Percentiles rank a stretch among this genome's conserved stretches.
phyloP scores from a whole-genome alignment of 2,113 vertebrate species.

The Tetrax tetrax region DNA sequence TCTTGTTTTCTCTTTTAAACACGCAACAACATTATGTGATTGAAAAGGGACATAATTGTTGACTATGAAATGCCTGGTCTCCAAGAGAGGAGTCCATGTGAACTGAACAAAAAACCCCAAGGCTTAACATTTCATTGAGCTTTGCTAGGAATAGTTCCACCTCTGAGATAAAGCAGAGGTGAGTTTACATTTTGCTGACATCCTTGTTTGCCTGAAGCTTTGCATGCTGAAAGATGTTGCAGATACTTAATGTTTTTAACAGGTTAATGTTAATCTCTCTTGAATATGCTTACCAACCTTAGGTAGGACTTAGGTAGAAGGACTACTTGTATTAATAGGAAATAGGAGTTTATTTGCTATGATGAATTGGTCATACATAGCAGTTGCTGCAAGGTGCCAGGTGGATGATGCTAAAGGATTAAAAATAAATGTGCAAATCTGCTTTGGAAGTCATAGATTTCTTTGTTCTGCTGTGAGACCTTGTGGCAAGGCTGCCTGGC shows the following conservation, averaged over 20 bases:
- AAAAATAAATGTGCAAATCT: not conserved
- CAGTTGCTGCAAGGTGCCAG: not conserved
- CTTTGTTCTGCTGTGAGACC: not conserved
- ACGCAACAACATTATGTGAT: not conserved
- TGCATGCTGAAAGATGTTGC: not conserved
- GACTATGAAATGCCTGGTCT: not conserved
- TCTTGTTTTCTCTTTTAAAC: not conserved
- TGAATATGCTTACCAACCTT: not conserved
- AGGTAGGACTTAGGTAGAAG: not conserved
- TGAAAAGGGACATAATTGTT: not conserved
- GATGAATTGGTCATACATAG: not conserved
- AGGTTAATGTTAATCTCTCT: not conserved
- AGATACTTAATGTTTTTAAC: not conserved
- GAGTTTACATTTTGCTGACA: not conserved
- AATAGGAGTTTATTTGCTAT: not conserved
- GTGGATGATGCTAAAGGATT: not conserved
- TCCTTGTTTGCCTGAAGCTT: not conserved
- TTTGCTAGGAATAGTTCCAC: not conserved
- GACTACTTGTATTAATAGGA: not conserved
- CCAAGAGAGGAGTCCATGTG: not conserved
- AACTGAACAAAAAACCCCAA: not conserved
- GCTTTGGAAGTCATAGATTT: not conserved
- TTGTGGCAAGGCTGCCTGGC: not conserved
- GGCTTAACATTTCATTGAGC: not conserved
- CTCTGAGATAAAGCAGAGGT: not conserved